Percentiles rank a stretch among this genome's conserved stretches.
phyloP scores from a whole-genome alignment of 2,113 vertebrate species.

The Ochotona curzoniae region DNA sequence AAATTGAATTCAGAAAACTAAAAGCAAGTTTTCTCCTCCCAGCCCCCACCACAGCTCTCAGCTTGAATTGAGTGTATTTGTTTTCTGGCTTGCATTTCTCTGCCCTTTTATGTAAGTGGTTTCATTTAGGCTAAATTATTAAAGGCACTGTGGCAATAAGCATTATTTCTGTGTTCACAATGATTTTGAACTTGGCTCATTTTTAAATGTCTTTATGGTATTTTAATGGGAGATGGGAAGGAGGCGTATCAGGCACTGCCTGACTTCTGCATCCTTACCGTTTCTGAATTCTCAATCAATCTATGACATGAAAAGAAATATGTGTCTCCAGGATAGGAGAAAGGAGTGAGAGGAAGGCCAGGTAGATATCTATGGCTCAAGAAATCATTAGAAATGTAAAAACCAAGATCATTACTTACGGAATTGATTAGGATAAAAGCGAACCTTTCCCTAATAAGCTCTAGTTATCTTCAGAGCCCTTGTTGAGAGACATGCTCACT shows the following conservation, averaged over 20 bases:
- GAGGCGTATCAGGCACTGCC: neutral
- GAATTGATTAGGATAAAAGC: neutral
- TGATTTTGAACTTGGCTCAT: neutral
- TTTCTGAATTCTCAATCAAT: neutral
- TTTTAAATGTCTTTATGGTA: constrained; percentile 14
- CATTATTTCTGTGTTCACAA: neutral
- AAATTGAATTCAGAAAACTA: neutral
- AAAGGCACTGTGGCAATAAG: neutral
- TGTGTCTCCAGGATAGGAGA: neutral
- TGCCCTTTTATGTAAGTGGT: neutral
- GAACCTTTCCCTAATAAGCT: neutral
- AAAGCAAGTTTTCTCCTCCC: too few relatives aligned
- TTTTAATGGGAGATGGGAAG: neutral
- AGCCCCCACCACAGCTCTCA: too few relatives aligned
- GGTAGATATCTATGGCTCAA: neutral
- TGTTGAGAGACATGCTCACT: neutral
- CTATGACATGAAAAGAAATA: neutral
- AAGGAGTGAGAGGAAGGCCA: neutral
- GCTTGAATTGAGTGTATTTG: neutral
- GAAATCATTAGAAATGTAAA: neutral
- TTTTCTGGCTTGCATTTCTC: neutral
- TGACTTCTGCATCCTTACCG: neutral
- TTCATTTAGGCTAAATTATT: neutral
- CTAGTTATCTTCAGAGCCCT: neutral
- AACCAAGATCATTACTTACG: neutral